Evolutionary conservation across 2,113 vertebrate genomes (phyloP).

Genomic region (Gadus chalcogrammus): DNA sequence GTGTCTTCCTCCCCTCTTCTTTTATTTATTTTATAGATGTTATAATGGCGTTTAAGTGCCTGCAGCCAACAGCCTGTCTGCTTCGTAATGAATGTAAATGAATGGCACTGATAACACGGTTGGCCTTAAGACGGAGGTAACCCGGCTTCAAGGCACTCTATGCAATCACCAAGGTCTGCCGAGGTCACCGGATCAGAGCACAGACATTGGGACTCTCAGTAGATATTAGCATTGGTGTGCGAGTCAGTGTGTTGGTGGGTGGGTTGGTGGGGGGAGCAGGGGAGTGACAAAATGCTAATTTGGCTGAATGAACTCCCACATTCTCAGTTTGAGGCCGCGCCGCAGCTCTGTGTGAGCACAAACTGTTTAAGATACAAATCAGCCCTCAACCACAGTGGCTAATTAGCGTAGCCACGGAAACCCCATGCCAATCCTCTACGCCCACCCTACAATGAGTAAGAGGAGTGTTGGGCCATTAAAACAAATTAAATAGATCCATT

Average conservation of each 20-base stretch:
- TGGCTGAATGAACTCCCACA: constrained; percentile 60
- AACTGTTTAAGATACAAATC: constrained; percentile 42
- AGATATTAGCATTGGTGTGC: constrained; percentile 29
- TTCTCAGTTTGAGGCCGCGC: constrained; percentile 48
- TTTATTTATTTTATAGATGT: constrained; percentile 2
- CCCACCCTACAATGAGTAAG: neutral
- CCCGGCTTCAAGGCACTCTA: constrained; percentile 12
- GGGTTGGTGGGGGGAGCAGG: constrained; percentile 16
- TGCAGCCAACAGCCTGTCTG: constrained; percentile 13
- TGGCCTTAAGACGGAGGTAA: constrained; percentile 27
- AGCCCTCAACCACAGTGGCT: constrained; percentile 32
- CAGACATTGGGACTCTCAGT: constrained; percentile 26
- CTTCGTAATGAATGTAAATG: constrained; percentile 16
- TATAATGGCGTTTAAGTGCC: constrained; percentile 25
- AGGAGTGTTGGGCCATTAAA: neutral
- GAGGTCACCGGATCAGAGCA: constrained; percentile 36
- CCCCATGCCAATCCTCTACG: neutral
- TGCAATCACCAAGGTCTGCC: constrained; percentile 33
- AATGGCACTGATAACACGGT: constrained; percentile 19
- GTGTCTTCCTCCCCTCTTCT: constrained; percentile 1
- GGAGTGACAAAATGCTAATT: constrained; percentile 52
- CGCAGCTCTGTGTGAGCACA: constrained; percentile 48
- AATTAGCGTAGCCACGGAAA: constrained; percentile 50
- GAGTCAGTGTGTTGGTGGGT: no score
- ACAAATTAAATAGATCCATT: no score